A percentile compares a stretch with the other conserved stretches of the same genome.
Evolutionary conservation across 2,888 invertebrate species (phyloP).

Genomic region (Eucriotettix oculatus): DNA sequence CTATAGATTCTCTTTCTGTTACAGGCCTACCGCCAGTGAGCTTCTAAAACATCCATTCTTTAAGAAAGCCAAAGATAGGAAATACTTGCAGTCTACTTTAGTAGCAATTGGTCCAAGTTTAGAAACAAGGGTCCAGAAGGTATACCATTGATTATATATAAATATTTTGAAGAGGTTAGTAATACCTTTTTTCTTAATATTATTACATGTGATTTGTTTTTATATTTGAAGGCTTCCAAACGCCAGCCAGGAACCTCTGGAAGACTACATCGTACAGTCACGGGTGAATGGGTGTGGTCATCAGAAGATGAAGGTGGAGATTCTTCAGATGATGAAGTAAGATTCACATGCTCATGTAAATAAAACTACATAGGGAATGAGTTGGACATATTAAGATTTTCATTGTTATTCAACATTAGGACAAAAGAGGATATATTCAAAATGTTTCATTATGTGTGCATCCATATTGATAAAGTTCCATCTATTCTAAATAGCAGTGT

Average conservation of each 20-base stretch:
- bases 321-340: slow-evolving; percentile 22
- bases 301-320: slow-evolving; percentile 76
- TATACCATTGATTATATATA: slow-evolving; percentile 21
- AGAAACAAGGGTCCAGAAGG: slow-evolving; percentile 83
- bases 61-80: slow-evolving; percentile 90
- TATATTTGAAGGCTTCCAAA: slow-evolving; percentile 37
- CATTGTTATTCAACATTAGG: no score
- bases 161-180: not conserved
- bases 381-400: no score
- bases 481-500: no score
- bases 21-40: slow-evolving; percentile 80
- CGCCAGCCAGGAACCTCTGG: slow-evolving; percentile 69
- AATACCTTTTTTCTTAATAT: not conserved
- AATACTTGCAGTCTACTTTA: slow-evolving; percentile 69
- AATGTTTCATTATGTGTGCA: no score
- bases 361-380: not conserved
- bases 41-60: slow-evolving; percentile 94
- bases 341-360: not conserved
- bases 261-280: slow-evolving; percentile 74
- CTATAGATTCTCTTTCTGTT: slow-evolving; percentile 8
- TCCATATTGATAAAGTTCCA: no score
- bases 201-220: no score
- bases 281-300: slow-evolving; percentile 98
- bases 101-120: slow-evolving; percentile 75
- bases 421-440: no score